Percentiles rank a stretch among this genome's conserved stretches.
Evolutionary conservation across 2,797 vertebrate genomes (phyloP).

Genomic region (Pangasius krempfi): DNA sequence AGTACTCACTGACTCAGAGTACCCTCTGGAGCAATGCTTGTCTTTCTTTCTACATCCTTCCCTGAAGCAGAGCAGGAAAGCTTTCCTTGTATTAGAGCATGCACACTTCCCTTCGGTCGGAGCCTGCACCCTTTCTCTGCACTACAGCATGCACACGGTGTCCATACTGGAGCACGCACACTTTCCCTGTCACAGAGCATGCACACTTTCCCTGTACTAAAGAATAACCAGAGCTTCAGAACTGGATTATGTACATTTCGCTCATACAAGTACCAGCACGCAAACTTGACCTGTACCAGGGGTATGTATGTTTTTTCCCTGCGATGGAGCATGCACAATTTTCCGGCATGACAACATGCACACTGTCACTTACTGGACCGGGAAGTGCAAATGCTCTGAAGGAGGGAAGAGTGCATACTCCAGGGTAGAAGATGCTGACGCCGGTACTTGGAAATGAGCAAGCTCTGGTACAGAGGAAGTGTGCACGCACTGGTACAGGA

Average conservation of each 20-base stretch:
- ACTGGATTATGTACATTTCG: neutral
- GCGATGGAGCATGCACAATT: no score
- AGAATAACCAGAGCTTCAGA: neutral
- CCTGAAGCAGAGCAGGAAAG: neutral
- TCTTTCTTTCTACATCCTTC: neutral
- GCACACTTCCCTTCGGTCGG: neutral
- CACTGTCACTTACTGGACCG: neutral
- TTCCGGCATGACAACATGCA: neutral
- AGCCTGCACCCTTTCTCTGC: neutral
- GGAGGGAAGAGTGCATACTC: neutral
- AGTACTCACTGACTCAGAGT: constrained; percentile 13
- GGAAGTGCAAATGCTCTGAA: neutral
- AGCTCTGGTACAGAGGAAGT: neutral
- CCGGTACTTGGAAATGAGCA: neutral
- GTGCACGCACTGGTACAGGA: neutral
- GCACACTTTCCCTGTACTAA: neutral
- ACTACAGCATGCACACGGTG: neutral
- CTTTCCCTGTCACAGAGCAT: neutral
- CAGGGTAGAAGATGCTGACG: neutral
- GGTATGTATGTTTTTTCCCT: neutral
- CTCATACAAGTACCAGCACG: no score
- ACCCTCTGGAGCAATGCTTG: constrained; percentile 14
- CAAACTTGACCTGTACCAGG: neutral
- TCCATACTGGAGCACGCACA: neutral
- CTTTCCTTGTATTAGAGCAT: neutral